Base-by-base conservation (phyloP, 2,888 invertebrate genomes). In the Peribatodes rhomboidaria region DNA sequence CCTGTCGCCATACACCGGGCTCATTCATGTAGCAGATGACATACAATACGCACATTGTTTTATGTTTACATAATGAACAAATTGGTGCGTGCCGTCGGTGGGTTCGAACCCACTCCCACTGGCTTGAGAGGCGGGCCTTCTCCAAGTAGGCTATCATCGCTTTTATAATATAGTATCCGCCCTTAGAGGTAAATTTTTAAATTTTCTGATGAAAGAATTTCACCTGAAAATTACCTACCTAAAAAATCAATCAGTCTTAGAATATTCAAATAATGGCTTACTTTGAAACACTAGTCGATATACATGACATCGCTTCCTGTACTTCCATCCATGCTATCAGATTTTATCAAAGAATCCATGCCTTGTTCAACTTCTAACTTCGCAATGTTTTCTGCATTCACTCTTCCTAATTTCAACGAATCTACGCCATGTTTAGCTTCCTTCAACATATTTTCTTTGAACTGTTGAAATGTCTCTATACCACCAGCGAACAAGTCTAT, bases 401-500 rank as follows among this genome's bases (percentile, higher is more conserved):
- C 54, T 53, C 44, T 60, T 59, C 62, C 31, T 37, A 33, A 61
- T 33, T 71, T 66, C 42, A 72, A 65, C 35, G 65, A 52, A 66
- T 73, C n/a, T 3, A 85, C 64, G 1, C 85, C 83, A 53, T 70
- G 75, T 2, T 58, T 61, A 4, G 76, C 79, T 70, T 86, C 84
- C 10, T 75, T 69, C 6, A 84, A 57, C 66, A 92, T 67, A 53
- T 75, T 80, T 0, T 73, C 72, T 61, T 80, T 82, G 46, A 92
- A 88, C 3, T 83, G 78, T 8, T 71, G 49, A 71, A 76, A 90
- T 0, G 52, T 65, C 0, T 55, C 67, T n/a, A 77, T 47, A 1
- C 87, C 89, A 1, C 71, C 75, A 14, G 84, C 84, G 68, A 84
- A 84, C 6, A 92, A 55, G 72, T 91, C 86, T 14, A 92, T 85